These are phyloP conservation scores for Polypedilum pembai DNA, from an alignment of 1,140 invertebrate species.

Conservation along the genomic window DNA sequence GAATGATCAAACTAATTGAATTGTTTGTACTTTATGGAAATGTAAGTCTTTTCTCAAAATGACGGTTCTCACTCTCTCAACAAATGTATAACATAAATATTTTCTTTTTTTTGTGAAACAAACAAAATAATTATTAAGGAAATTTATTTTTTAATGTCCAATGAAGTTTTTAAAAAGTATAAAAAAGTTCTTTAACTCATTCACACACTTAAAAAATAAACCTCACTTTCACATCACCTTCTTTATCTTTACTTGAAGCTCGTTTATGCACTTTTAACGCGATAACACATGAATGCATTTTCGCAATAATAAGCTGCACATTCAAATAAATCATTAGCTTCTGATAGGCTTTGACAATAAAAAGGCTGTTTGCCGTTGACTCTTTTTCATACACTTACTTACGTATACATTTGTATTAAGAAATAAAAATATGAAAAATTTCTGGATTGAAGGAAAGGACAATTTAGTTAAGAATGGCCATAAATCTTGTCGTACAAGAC, in stretches of 20 bases:
- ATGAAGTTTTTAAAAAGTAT: no score
- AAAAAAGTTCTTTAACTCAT: no score
- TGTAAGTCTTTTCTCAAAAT: no score
- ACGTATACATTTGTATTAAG: background rate
- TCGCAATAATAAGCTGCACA: slow-evolving; percentile 21
- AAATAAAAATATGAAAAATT: slow-evolving; percentile 14
- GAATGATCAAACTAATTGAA: background rate
- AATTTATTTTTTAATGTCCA: no score
- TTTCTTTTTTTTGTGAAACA: no score
- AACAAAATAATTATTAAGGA: no score
- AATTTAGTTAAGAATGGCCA: slow-evolving; percentile 25
- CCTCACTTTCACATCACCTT: no score
- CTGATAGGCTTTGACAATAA: slow-evolving; percentile 27
- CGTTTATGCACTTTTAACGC: slow-evolving; percentile 11
- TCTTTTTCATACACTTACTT: background rate
- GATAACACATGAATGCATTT: slow-evolving; percentile 17
- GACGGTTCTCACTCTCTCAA: no score
- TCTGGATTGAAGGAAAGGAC: slow-evolving; percentile 20
- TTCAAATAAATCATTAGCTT: slow-evolving; percentile 28
- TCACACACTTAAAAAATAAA: no score
- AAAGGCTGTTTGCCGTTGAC: slow-evolving; percentile 1
- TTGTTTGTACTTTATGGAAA: slow-evolving; percentile 15
- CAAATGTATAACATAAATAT: no score
- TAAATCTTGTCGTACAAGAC: slow-evolving; percentile 17
- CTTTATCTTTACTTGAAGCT: background rate